Conservation (phyloP, 2,113 vertebrate species). For the Takifugu flavidus region DNA sequence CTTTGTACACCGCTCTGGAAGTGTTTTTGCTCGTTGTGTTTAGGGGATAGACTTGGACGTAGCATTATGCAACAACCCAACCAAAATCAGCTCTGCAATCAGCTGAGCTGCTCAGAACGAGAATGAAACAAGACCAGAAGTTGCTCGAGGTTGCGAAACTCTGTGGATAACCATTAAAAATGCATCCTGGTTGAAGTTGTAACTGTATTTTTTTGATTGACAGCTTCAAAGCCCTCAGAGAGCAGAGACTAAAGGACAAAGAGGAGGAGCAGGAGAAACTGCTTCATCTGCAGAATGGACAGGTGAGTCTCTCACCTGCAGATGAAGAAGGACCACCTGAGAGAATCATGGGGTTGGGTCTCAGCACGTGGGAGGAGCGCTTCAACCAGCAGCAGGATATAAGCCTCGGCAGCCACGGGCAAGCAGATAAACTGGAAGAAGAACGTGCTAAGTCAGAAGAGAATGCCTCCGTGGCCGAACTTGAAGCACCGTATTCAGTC, state of each 20-base stretch:
- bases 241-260: slow-evolving; percentile 68
- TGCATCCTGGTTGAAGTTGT: background rate
- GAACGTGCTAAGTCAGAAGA: background rate
- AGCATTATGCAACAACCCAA: slow-evolving; percentile 40
- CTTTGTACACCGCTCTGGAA: slow-evolving; percentile 29
- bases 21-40: slow-evolving; percentile 44
- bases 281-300: slow-evolving; percentile 73
- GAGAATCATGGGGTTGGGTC: slow-evolving; percentile 79
- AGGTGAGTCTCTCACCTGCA: slow-evolving; percentile 54
- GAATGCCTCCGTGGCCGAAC: background rate
- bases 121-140: slow-evolving; percentile 2
- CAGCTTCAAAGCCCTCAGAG: slow-evolving; percentile 81
- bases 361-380: slow-evolving; percentile 82
- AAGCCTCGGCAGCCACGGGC: slow-evolving; percentile 63
- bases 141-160: background rate
- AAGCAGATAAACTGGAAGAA: slow-evolving; percentile 35
- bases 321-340: slow-evolving; percentile 53
- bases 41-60: slow-evolving; percentile 17
- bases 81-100: slow-evolving; percentile 52
- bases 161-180: background rate
- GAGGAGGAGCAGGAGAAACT: slow-evolving; percentile 43
- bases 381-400: slow-evolving; percentile 76
- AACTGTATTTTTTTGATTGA: slow-evolving; percentile 23
- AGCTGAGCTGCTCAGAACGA: slow-evolving; percentile 47
- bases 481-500: slow-evolving; percentile 4